A percentile compares a stretch with the other conserved stretches of the same genome.
phyloP scores from a whole-genome alignment of 2,888 invertebrate species.

The Xanthorhoe spadicearia region DNA sequence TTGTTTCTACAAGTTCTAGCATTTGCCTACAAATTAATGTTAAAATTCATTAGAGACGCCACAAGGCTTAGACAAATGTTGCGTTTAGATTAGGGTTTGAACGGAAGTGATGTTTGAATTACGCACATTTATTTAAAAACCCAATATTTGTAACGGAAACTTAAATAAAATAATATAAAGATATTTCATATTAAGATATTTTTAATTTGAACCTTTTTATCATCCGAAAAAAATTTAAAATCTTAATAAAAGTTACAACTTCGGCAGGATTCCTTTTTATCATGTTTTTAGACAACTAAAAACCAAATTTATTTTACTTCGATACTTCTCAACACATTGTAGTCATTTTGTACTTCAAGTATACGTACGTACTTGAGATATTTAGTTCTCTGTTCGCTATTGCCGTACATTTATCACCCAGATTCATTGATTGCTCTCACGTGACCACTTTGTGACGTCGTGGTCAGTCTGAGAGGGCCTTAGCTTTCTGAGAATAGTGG shows the following conservation, averaged over 20 bases:
- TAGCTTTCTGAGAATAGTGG: not conserved
- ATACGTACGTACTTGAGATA: not conserved
- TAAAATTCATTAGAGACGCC: slow-evolving; percentile 46
- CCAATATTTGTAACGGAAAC: not conserved
- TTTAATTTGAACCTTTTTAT: no score
- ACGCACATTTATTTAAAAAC: not conserved
- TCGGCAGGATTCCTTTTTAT: no score
- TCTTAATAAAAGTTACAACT: no score
- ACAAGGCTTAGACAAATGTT: slow-evolving; percentile 30
- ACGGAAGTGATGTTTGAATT: not conserved
- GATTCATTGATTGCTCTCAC: slow-evolving; percentile 17
- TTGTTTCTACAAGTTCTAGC: slow-evolving; percentile 43
- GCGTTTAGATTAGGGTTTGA: slow-evolving; percentile 2
- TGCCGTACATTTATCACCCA: slow-evolving; percentile 6
- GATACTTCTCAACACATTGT: no score
- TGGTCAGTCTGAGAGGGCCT: not conserved
- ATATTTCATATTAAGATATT: no score
- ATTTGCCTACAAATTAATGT: slow-evolving; percentile 45
- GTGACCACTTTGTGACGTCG: slow-evolving; percentile 12
- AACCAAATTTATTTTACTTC: no score
- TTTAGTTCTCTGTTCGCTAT: not conserved
- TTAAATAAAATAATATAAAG: no score
- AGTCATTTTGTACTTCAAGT: not conserved
- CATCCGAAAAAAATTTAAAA: no score
- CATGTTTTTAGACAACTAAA: no score